These are phyloP conservation scores for Epizoanthus stellaris DNA, from an alignment of 92 coral and sea anemone genomes.

Conservation along the genomic window DNA sequence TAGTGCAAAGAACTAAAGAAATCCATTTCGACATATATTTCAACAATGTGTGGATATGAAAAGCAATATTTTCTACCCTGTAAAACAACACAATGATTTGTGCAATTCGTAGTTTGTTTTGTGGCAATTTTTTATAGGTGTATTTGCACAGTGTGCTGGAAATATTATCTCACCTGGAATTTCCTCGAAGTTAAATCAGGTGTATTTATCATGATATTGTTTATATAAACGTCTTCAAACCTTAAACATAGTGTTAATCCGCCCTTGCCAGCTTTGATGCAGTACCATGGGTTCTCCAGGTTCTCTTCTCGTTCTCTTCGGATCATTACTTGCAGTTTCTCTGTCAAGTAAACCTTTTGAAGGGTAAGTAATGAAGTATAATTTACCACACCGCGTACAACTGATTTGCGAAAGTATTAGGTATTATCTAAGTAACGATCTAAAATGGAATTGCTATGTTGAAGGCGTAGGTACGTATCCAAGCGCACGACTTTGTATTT, in stretches of 20 bases:
- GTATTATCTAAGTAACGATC: no score
- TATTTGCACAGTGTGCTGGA: background rate
- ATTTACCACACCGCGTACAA: background rate
- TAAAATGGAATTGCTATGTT: no score
- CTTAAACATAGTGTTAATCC: background rate
- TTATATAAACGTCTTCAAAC: background rate
- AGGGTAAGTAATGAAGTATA: background rate
- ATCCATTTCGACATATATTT: no score
- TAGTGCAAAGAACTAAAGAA: no score
- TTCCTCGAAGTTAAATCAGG: background rate
- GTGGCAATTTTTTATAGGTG: background rate
- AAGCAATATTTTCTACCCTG: no score
- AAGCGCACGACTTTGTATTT: no score
- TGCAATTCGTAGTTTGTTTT: background rate
- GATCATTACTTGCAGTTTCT: background rate
- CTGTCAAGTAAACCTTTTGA: slow-evolving; percentile 5
- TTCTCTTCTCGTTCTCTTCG: background rate
- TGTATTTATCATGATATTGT: background rate
- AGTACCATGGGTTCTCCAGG: background rate
- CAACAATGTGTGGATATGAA: no score
- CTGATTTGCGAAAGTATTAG: background rate
- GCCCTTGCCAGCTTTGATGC: background rate
- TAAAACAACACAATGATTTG: no score
- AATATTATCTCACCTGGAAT: background rate
- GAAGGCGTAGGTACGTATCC: no score